Evolutionary conservation across 2,797 vertebrate species (phyloP).

Genomic region (Sphenopsis melanotis): DNA sequence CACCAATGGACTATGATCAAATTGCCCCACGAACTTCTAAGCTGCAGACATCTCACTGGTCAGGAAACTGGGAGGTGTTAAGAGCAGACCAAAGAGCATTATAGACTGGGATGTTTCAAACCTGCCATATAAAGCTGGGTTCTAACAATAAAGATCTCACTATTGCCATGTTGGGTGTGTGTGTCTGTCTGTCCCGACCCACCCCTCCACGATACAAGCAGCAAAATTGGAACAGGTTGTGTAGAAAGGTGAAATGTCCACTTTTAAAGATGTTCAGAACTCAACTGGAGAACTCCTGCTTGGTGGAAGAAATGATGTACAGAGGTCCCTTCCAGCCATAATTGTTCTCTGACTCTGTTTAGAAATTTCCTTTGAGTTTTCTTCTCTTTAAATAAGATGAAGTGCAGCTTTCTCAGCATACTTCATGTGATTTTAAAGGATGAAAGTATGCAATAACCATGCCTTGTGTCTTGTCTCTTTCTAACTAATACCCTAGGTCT

Average conservation of each 20-base stretch:
- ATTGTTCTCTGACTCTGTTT: neutral
- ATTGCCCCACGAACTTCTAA: neutral
- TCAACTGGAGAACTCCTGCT: neutral
- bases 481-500: neutral
- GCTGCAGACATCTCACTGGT: neutral
- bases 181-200: neutral
- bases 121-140: neutral
- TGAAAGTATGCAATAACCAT: neutral
- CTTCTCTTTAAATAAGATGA: neutral
- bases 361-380: neutral
- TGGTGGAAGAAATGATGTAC: neutral
- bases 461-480: neutral
- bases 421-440: neutral
- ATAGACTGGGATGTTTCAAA: neutral
- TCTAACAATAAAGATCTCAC: neutral
- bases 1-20: neutral
- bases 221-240: neutral
- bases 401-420: neutral
- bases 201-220: neutral
- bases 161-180: neutral
- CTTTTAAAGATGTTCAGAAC: neutral
- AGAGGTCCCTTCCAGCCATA: neutral
- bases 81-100: neutral
- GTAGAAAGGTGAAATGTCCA: neutral
- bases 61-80: neutral